Base-by-base conservation (phyloP, 2,797 vertebrate genomes). In the Anguilla marmorata region DNA sequence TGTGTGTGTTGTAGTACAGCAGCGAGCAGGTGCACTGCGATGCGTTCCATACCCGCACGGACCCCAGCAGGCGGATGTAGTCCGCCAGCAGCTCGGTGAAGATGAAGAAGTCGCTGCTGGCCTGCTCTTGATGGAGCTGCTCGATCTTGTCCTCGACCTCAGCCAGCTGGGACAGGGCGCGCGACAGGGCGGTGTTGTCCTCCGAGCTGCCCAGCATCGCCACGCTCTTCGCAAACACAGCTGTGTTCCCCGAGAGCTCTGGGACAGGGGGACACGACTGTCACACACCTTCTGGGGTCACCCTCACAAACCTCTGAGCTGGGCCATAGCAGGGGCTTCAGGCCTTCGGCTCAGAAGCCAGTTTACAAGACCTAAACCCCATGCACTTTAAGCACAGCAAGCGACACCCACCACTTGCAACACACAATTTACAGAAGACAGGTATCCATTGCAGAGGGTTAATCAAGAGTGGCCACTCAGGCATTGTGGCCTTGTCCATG, bases 101-200 rank as follows among this genome's bases (percentile, higher is more conserved):
- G 87, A 99, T 96, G 94, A 98, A 99, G 95, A 99, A 99, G 94
- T 99, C 98, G 1, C 91, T 97, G 94, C 95, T 97, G 89, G 98
- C 98, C 91, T 99, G 98, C 90, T 99, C 98, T 86, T 98, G 98
- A 89, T 99, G 97, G 88, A 99, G 96, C 92, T 98, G 98, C 91
- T 99, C 98, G n/a, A 99, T 98, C 94, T 98, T 99, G 92, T 99
- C 98, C 92, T 99, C 97, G 91, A 99, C 98, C 93, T 99, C 98
- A 0, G 98, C 98, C 94, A 99, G 96, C 93, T 99, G 98, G 91
- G 97, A 99, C 76, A 99, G 95, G 0, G 98, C 98, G 56, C 98
- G 94, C 0, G 98, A 99, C 83, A 99, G 93, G 0, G 98, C 98
- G 0, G 98, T 97, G 96, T 99, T 98, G 94, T 99, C 98, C 94